Conservation (phyloP, 2,113 vertebrate genomes). For the Tragelaphus buxtoni region DNA sequence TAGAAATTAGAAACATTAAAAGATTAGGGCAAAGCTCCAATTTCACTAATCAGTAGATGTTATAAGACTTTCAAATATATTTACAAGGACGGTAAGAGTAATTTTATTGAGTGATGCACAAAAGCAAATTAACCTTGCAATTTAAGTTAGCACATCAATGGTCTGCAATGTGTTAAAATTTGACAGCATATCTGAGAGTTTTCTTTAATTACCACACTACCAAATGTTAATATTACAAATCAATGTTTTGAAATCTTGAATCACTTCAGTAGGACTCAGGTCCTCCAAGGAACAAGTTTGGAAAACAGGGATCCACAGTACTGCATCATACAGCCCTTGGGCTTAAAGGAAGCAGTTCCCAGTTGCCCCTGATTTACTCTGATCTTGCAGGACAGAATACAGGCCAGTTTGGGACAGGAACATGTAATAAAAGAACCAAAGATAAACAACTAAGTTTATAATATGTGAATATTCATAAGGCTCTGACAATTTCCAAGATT, state of each 20-base stretch:
- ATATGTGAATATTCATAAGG: conserved; percentile 37
- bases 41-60: neutral
- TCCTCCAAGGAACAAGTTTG: neutral
- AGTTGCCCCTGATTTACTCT: neutral
- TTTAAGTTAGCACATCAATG: neutral
- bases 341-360: neutral
- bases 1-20: conserved; percentile 3
- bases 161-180: neutral
- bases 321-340: neutral
- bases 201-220: neutral
- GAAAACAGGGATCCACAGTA: neutral
- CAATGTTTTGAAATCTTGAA: neutral
- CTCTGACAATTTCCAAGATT: conserved; percentile 34
- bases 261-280: neutral
- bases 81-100: neutral
- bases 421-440: neutral
- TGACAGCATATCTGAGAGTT: neutral
- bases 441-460: neutral
- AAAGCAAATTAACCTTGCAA: conserved; percentile 43
- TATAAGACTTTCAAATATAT: conserved; percentile 15
- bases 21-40: neutral
- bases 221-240: neutral
- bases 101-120: neutral
- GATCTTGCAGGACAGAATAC: neutral
- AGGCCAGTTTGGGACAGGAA: neutral